Conservation (phyloP, 2,888 invertebrate genomes). For the Halocaridina rubra region DNA sequence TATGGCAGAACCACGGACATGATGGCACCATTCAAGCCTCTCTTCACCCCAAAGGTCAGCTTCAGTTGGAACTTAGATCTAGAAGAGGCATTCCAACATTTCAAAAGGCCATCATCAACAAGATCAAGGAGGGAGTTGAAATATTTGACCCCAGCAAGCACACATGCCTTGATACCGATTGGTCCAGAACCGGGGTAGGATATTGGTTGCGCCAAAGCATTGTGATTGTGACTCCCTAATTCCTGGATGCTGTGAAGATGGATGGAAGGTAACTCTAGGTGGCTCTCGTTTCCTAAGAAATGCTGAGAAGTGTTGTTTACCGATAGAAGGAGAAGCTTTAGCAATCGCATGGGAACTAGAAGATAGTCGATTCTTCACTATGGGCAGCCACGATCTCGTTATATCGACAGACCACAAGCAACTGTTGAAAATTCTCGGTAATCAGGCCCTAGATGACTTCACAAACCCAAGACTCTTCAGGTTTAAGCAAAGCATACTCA, state of each 20-base stretch:
- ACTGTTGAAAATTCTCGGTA: constrained; percentile 5
- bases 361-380: constrained; percentile 4
- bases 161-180: constrained; percentile 2
- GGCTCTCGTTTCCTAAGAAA: constrained; percentile 13
- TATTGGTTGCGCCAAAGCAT: constrained; percentile 7
- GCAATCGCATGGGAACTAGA: constrained; percentile 13
- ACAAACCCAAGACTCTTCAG: neutral
- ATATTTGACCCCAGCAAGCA: neutral
- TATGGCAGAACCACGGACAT: constrained; percentile 16
- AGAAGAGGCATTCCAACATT: constrained; percentile 17
- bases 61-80: neutral
- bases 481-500: neutral
- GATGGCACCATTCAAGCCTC: constrained; percentile 39
- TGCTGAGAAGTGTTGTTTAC: neutral
- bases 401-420: constrained; percentile 4
- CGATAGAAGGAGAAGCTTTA: neutral
- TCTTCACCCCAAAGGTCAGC: constrained; percentile 22
- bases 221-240: neutral
- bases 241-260: constrained; percentile 1
- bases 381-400: constrained; percentile 18
- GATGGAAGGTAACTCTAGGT: constrained; percentile 21
- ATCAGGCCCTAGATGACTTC: constrained; percentile 7
- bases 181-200: neutral
- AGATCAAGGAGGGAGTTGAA: neutral
- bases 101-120: neutral